Conservation (phyloP, 2,888 invertebrate genomes). For the Latrodectus hesperus region DNA sequence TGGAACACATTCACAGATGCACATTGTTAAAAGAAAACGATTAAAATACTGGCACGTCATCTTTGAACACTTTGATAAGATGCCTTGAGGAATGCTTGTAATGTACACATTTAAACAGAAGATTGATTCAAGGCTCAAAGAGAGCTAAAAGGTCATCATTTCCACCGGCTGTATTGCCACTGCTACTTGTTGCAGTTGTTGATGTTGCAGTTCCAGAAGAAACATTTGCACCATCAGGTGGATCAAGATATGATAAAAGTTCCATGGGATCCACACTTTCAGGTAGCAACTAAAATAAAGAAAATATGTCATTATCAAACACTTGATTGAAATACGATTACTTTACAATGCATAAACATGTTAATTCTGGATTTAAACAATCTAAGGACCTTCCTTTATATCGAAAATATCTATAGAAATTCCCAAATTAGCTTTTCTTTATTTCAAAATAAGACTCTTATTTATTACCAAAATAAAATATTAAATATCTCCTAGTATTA, state of each 20-base stretch:
- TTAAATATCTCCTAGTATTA: no score
- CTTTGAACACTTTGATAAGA: constrained; percentile 62
- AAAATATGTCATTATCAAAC: neutral
- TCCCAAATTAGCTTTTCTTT: no score
- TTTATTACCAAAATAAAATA: no score
- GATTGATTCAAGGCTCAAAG: constrained; percentile 79
- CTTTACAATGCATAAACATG: no score
- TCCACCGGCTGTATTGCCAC: constrained; percentile 52
- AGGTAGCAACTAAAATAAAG: constrained; percentile 85
- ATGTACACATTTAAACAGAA: constrained; percentile 22
- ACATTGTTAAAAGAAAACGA: constrained; percentile 27
- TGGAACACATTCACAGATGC: neutral
- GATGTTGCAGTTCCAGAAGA: constrained; percentile 57
- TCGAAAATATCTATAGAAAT: no score
- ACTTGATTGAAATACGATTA: no score
- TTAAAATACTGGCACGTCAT: constrained; percentile 61
- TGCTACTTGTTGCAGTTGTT: constrained; percentile 55
- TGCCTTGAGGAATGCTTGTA: constrained; percentile 39
- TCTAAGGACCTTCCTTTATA: no score
- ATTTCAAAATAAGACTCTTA: no score
- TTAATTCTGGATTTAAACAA: no score
- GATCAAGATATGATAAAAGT: constrained; percentile 92
- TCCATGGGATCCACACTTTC: constrained; percentile 96
- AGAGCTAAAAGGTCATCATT: constrained; percentile 85
- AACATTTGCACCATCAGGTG: constrained; percentile 82